These are phyloP conservation scores for Myiagra hebetior DNA, from an alignment of 2,113 vertebrate species.

Conservation along the genomic window DNA sequence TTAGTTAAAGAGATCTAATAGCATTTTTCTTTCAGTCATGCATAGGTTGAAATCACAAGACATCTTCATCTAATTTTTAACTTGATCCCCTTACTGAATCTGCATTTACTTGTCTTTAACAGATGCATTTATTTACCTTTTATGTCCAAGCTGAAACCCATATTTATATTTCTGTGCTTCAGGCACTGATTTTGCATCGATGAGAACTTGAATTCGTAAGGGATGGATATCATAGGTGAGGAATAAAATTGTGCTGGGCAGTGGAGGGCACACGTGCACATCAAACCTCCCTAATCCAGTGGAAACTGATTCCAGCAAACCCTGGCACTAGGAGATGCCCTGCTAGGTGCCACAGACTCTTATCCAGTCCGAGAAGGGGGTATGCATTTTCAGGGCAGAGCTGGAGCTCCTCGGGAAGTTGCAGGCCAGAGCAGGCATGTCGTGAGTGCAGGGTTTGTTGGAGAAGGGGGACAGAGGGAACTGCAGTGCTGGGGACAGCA, in stretches of 20 bases:
- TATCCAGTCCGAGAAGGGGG: neutral
- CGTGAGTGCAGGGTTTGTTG: neutral
- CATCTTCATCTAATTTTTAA: neutral
- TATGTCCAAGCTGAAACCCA: neutral
- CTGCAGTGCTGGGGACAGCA: neutral
- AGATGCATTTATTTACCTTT: neutral
- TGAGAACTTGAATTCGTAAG: neutral
- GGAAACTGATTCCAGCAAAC: neutral
- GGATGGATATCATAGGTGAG: neutral
- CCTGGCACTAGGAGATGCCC: neutral
- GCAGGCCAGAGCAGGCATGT: rapidly evolving
- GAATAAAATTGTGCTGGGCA: neutral
- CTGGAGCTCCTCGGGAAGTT: neutral
- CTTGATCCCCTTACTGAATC: rapidly evolving
- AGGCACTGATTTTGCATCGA: neutral
- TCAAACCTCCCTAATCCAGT: neutral
- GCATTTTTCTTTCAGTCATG: neutral
- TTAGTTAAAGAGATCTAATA: neutral
- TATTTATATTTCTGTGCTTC: neutral
- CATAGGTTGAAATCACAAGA: neutral
- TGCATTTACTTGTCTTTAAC: neutral
- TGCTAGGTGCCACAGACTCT: neutral
- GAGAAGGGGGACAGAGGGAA: neutral
- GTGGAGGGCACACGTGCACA: rapidly evolving
- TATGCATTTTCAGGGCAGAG: neutral